Conservation (phyloP, 2,888 invertebrate genomes). For the Lymantria monacha region DNA sequence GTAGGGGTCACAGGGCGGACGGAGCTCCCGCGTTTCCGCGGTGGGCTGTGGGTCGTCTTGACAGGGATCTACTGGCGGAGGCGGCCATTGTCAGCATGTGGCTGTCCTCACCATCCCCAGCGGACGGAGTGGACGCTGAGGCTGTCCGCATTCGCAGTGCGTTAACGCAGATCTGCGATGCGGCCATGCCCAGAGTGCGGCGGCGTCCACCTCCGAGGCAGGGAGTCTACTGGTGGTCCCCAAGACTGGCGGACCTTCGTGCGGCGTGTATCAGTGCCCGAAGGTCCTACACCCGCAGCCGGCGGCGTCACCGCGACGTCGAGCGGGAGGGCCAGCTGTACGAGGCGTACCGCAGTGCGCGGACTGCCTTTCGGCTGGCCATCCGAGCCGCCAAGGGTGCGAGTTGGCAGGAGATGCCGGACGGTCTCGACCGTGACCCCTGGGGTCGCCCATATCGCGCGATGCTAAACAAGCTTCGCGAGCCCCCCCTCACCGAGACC, state of each 20-base stretch:
- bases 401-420: background rate
- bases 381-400: background rate
- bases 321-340: background rate
- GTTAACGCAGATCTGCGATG: background rate
- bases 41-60: too few species aligned
- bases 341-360: background rate
- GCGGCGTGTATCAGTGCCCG: background rate
- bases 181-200: background rate
- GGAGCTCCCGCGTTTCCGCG: too few species aligned
- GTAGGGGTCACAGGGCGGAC: too few species aligned
- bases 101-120: background rate
- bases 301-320: background rate
- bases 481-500: conserved; percentile 13
- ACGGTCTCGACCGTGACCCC: background rate
- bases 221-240: background rate
- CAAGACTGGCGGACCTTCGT: background rate
- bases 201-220: background rate
- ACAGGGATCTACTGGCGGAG: background rate
- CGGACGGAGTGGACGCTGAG: background rate
- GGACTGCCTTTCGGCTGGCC: background rate
- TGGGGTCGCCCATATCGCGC: background rate
- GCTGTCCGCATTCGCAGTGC: background rate
- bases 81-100: background rate
- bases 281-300: background rate
- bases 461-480: conserved; percentile 21